Percentiles rank a stretch among this genome's conserved stretches.
Conservation (phyloP, 2,113 vertebrate genomes). For the Euleptes europaea region DNA sequence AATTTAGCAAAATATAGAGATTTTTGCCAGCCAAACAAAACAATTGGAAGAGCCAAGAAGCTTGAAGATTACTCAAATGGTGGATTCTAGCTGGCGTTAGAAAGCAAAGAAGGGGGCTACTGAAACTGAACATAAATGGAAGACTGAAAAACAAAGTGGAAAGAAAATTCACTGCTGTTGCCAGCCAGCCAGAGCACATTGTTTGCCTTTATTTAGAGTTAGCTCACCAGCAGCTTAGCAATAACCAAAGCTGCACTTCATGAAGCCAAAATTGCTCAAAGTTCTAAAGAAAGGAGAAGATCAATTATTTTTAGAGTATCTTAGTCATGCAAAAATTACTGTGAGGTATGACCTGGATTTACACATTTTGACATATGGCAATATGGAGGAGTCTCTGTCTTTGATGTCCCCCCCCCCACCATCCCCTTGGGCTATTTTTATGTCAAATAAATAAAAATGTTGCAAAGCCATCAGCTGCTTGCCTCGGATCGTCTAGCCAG, state of each 20-base stretch:
- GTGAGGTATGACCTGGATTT: neutral
- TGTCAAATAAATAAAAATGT: neutral
- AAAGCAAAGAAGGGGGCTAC: conserved; percentile 4
- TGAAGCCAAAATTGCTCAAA: neutral
- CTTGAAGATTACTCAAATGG: neutral
- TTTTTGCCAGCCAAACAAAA: conserved; percentile 9
- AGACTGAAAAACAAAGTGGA: rapidly evolving
- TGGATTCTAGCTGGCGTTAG: neutral
- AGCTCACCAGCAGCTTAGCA: conserved; percentile 20
- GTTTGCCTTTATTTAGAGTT: neutral
- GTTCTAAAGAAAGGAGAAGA: neutral
- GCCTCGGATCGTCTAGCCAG: neutral
- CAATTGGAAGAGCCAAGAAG: neutral
- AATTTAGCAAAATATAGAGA: conserved; percentile 2
- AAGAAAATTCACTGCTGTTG: conserved; percentile 14
- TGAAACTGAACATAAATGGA: neutral
- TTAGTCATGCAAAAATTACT: neutral
- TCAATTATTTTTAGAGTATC: neutral
- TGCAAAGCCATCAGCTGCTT: neutral
- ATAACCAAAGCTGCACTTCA: conserved; percentile 21
- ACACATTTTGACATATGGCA: neutral
- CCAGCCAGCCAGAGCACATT: conserved; percentile 22
- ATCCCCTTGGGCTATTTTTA: neutral
- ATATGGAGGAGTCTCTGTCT: neutral
- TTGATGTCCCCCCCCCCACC: conserved; percentile 28